These are phyloP conservation scores for Aphis craccivora DNA, from an alignment of 1,140 invertebrate species.

Conservation along the genomic window DNA sequence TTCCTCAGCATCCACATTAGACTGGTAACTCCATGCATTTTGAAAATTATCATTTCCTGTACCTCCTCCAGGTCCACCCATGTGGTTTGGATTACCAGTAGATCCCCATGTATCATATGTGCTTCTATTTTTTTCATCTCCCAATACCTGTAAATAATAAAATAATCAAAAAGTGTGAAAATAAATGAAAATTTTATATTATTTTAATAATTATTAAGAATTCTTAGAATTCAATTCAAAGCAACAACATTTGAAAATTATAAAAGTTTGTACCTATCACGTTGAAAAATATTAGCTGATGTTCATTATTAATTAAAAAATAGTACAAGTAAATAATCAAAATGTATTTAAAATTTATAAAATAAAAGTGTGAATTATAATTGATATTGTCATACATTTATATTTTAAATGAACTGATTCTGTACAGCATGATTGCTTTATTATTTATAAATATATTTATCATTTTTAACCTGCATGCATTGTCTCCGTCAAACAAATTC, in stretches of 20 bases:
- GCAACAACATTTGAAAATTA: neutral
- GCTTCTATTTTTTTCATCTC: conserved; percentile 89
- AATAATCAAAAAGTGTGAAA: neutral
- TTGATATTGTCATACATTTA: too few relatives aligned
- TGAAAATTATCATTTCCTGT: conserved; percentile 69
- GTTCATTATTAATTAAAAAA: neutral
- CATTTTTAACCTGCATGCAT: neutral
- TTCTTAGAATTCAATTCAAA: neutral
- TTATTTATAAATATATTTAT: too few relatives aligned
- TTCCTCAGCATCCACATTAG: conserved; percentile 93
- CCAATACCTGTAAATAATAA: conserved; percentile 73
- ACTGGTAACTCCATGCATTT: conserved; percentile 80
- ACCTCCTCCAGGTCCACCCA: conserved; percentile 62
- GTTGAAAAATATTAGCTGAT: neutral
- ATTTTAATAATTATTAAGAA: neutral
- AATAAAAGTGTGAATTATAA: too few relatives aligned
- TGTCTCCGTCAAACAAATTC: neutral
- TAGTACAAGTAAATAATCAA: neutral
- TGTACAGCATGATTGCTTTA: too few relatives aligned
- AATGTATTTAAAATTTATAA: too few relatives aligned
- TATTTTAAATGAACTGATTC: too few relatives aligned
- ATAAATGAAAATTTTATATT: neutral
- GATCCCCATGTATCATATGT: conserved; percentile 95
- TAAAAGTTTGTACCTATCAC: neutral
- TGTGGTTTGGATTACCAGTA: conserved; percentile 82